Percentiles rank a stretch among this genome's conserved stretches.
Conservation (phyloP, 2,113 vertebrate genomes). For the Indicator maculatus region DNA sequence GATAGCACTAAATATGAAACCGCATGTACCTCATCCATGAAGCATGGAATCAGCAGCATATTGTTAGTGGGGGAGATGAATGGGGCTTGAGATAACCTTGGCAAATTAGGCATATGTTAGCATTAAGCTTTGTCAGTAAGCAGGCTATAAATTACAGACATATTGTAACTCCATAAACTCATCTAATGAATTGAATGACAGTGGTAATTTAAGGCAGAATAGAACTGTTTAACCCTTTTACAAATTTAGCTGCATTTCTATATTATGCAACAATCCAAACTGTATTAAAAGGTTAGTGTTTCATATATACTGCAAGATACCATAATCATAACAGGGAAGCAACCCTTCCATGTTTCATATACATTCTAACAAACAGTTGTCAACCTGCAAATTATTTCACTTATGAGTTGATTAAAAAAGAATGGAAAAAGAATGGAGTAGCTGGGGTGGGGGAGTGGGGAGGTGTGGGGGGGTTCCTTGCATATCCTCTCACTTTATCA, state of each 20-base stretch:
- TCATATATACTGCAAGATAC: neutral
- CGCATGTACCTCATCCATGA: slow-evolving; percentile 73
- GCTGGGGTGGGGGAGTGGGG: no score
- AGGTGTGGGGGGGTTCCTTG: neutral
- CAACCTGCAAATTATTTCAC: neutral
- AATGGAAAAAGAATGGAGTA: neutral
- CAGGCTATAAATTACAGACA: slow-evolving; percentile 82
- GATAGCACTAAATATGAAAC: slow-evolving; percentile 84
- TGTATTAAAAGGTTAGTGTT: slow-evolving; percentile 25
- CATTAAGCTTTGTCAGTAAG: slow-evolving; percentile 79
- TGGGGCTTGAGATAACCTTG: slow-evolving; percentile 82
- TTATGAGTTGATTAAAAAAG: neutral
- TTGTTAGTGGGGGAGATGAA: slow-evolving; percentile 80
- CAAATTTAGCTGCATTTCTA: slow-evolving; percentile 67
- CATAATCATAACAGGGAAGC: neutral
- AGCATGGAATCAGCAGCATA: slow-evolving; percentile 74
- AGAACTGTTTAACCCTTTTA: slow-evolving; percentile 71
- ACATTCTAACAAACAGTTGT: neutral
- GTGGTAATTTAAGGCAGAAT: slow-evolving; percentile 74
- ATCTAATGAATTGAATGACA: slow-evolving; percentile 79
- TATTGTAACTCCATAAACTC: slow-evolving; percentile 80
- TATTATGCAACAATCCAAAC: slow-evolving; percentile 42
- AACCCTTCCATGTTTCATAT: neutral
- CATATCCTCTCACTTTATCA: neutral
- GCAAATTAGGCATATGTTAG: slow-evolving; percentile 84